Evolutionary conservation across 2,113 vertebrate species (phyloP).

Genomic region (Myiopsitta monachus): DNA sequence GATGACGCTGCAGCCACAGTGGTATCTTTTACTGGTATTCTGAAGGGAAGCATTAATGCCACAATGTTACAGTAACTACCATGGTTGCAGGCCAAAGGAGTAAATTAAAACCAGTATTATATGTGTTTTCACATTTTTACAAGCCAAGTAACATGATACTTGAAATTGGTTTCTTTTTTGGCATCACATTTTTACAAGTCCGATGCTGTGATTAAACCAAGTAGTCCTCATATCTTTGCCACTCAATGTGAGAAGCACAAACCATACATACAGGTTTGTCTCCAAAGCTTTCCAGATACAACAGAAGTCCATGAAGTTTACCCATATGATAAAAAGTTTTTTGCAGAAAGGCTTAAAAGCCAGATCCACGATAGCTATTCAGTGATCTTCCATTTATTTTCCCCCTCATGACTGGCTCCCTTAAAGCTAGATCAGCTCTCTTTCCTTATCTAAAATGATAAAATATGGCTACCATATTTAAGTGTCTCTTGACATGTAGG

Average conservation of each 20-base stretch:
- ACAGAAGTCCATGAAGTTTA: background rate
- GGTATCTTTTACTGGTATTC: constrained; percentile 32
- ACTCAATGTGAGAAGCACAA: background rate
- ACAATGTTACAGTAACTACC: background rate
- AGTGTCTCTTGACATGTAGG: background rate
- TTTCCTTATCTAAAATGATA: background rate
- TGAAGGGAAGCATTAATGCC: constrained; percentile 39
- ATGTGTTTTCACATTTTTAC: constrained; percentile 68
- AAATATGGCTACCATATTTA: background rate
- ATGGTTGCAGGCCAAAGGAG: constrained; percentile 44
- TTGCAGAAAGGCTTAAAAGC: background rate
- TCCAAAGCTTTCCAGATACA: background rate
- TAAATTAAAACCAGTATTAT: constrained; percentile 68
- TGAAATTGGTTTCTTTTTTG: constrained; percentile 47
- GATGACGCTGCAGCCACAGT: fast-evolving
- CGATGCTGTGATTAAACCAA: background rate
- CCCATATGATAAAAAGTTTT: background rate
- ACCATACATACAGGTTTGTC: fast-evolving
- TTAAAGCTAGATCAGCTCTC: background rate
- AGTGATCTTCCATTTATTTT: background rate
- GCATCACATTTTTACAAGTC: constrained; percentile 39
- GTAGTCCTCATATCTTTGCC: background rate
- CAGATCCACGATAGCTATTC: background rate
- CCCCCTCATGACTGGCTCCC: background rate
- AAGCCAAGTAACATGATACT: constrained; percentile 55